These are phyloP conservation scores for Morus bassanus DNA, from an alignment of 2,797 vertebrate genomes.

Conservation along the genomic window DNA sequence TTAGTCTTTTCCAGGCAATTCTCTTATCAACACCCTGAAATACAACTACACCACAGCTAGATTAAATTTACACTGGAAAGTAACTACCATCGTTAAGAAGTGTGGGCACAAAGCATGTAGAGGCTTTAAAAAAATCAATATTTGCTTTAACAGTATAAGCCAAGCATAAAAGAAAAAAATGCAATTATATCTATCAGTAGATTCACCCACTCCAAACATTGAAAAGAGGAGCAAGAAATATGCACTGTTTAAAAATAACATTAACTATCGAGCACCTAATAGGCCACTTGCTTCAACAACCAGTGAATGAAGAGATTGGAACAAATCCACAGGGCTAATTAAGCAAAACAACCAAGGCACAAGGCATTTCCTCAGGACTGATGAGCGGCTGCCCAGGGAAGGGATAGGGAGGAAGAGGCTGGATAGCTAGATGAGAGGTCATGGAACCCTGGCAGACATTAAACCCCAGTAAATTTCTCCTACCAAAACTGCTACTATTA, in stretches of 20 bases:
- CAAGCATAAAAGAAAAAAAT: not conserved
- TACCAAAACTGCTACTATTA: not conserved
- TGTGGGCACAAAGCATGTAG: not conserved
- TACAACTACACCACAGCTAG: no score
- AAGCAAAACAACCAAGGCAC: not conserved
- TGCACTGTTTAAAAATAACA: not conserved
- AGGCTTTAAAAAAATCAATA: not conserved
- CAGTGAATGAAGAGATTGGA: not conserved
- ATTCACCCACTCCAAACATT: not conserved
- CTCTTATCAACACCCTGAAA: not conserved
- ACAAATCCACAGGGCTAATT: not conserved
- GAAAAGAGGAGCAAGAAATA: not conserved
- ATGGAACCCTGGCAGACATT: not conserved
- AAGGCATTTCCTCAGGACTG: not conserved
- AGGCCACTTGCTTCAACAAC: not conserved
- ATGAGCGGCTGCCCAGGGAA: not conserved
- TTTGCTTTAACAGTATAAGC: not conserved
- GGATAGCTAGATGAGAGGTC: not conserved
- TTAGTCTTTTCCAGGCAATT: not conserved
- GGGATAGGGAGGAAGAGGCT: not conserved
- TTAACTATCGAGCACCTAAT: not conserved
- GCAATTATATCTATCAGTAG: not conserved
- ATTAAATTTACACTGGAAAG: not conserved
- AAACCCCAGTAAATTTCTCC: not conserved
- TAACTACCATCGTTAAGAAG: not conserved